Evolutionary conservation across 2,888 invertebrate genomes (phyloP).

Genomic region (Standfussiana lucernea): DNA sequence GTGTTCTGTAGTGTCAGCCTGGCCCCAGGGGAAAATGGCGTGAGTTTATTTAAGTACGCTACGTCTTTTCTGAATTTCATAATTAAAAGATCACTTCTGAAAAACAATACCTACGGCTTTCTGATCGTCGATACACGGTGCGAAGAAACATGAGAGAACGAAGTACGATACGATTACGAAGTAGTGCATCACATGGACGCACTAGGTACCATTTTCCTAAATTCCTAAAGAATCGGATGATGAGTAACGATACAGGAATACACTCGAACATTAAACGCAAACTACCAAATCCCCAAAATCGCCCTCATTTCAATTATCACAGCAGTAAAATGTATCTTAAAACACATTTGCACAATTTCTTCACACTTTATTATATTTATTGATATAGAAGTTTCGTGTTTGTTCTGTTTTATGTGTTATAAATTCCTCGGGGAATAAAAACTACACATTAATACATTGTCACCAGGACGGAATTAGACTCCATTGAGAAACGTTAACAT

Average conservation of each 20-base stretch:
- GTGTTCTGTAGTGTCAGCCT: not conserved
- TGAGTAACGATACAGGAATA: slow-evolving; percentile 31
- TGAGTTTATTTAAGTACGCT: not conserved
- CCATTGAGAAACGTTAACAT: slow-evolving; percentile 49
- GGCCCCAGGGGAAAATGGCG: not conserved
- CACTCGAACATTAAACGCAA: not conserved
- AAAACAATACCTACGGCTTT: not conserved
- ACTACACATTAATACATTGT: slow-evolving; percentile 62
- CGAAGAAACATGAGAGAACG: not conserved
- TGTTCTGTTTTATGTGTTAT: slow-evolving; percentile 22
- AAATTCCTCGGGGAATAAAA: slow-evolving; percentile 50
- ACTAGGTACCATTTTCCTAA: not conserved
- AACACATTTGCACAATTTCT: slow-evolving; percentile 49
- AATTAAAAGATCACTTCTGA: not conserved
- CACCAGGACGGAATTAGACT: slow-evolving; percentile 49
- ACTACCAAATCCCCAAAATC: slow-evolving; percentile 9
- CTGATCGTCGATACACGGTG: not conserved
- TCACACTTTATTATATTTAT: slow-evolving; percentile 54
- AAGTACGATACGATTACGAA: too few species aligned
- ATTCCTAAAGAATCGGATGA: slow-evolving; percentile 4
- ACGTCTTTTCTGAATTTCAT: too few species aligned
- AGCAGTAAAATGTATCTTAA: slow-evolving; percentile 47
- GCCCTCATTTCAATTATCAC: slow-evolving; percentile 48
- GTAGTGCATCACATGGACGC: not conserved
- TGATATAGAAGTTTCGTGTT: slow-evolving; percentile 43